Evolutionary conservation across 2,888 invertebrate species (phyloP).

Genomic region (Epinotia nisella): DNA sequence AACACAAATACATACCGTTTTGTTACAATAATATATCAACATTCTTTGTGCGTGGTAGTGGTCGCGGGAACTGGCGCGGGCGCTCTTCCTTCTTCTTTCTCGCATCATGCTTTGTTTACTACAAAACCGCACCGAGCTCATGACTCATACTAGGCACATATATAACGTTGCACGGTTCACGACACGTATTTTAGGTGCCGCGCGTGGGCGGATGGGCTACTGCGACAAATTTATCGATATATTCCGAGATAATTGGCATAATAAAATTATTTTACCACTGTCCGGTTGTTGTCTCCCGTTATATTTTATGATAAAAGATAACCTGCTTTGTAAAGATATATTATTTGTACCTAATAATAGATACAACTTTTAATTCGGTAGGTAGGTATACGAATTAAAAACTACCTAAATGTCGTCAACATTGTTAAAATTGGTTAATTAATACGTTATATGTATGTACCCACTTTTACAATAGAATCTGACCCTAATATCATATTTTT

Average conservation of each 20-base stretch:
- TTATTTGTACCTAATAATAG: background rate
- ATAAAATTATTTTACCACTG: constrained; percentile 45
- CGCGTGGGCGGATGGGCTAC: constrained; percentile 44
- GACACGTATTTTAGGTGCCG: constrained; percentile 26
- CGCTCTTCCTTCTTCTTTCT: background rate
- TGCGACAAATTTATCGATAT: constrained; percentile 44
- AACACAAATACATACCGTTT: no score
- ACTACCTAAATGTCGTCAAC: no score
- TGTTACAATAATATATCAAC: no score
- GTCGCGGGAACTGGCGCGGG: no score
- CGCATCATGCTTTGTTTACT: background rate
- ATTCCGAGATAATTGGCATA: constrained; percentile 44
- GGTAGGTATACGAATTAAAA: no score
- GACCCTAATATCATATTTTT: no score
- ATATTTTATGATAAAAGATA: constrained; percentile 46
- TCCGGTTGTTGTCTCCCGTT: constrained; percentile 41
- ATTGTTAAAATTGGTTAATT: no score
- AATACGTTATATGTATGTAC: no score
- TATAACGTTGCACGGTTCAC: background rate
- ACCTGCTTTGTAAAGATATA: constrained; percentile 2
- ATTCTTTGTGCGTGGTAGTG: no score
- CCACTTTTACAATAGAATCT: no score
- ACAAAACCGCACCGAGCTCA: background rate
- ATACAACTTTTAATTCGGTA: background rate
- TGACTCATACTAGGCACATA: background rate